These are phyloP conservation scores for Neocrepidodera transversa DNA, from an alignment of 2,888 invertebrate genomes.

Conservation along the genomic window DNA sequence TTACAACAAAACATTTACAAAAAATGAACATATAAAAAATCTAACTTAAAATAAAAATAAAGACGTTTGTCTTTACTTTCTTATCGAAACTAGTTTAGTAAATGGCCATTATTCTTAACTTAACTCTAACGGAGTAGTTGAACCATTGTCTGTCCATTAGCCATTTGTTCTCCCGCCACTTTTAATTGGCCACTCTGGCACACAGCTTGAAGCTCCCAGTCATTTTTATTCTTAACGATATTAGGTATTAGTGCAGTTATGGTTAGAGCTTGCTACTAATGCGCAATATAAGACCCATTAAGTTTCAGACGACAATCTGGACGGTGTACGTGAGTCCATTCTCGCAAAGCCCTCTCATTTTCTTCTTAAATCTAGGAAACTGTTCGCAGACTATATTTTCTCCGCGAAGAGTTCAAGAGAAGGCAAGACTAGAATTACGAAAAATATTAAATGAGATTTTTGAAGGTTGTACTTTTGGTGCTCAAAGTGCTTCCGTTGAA, in stretches of 20 bases:
- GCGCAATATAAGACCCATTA: conserved; percentile 41
- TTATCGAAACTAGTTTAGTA: conserved; percentile 13
- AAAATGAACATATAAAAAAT: no score
- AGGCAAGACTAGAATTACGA: background rate
- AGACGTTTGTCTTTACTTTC: no score
- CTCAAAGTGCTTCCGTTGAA: no score
- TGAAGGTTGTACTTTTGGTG: no score
- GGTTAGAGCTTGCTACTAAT: conserved; percentile 37
- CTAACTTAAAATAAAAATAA: no score
- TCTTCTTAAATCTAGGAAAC: conserved; percentile 18
- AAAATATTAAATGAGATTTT: background rate
- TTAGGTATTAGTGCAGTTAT: conserved; percentile 38
- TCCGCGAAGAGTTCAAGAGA: background rate
- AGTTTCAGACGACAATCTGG: conserved; percentile 38
- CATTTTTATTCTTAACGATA: conserved; percentile 43
- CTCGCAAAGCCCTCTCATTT: conserved; percentile 29
- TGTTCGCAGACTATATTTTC: conserved; percentile 17
- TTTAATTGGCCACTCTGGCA: conserved; percentile 43
- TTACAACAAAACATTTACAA: no score
- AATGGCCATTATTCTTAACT: conserved; percentile 14
- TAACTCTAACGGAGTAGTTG: conserved; percentile 31
- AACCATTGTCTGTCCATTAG: conserved; percentile 21
- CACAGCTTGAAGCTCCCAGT: conserved; percentile 37
- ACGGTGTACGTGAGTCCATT: conserved; percentile 36
- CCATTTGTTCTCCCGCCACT: conserved; percentile 37